Base-by-base conservation (phyloP, 2,797 vertebrate species). In the Phalanger gymnotis region DNA sequence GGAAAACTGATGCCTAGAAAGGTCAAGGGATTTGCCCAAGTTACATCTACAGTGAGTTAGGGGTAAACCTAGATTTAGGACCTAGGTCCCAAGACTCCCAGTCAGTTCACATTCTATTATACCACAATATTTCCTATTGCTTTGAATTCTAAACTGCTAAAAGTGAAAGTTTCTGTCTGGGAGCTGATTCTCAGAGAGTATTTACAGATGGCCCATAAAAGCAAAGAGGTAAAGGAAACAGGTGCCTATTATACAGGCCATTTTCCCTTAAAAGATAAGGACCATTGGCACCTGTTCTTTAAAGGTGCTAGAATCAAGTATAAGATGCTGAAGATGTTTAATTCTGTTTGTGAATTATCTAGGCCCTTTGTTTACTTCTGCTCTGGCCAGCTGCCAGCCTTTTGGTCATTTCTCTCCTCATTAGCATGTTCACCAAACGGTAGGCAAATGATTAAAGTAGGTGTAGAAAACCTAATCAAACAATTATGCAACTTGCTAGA, bases 181-280 rank as follows among this genome's bases (percentile, higher is more conserved):
- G 19, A 47, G 40, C 7, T 81, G 40, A 81, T 47, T 47, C 3
- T 81, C 19, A 3, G 22, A 81, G n/a, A 81, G 9, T 47, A 81
- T 81, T 47, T 47, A 81, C 22, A 47, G 40, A 81, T 81, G 54
- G 27, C 52, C 47, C 47, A 51, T 54, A 94, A 97, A 16, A 94
- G 93, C 16, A 55, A 40, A 96, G 94, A 91, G 57, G 66, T 93
- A 34, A 58, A 87, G 51, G 55, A 94, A 95, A 94, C 13, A 93
- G 94, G 51, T 22, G 91, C 61, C 22, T 51, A 90, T 90, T 11
- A 47, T 11, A 47, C 6, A 81, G 73, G 7, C 28, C 92, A 90
- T 95, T 96, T 94, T 94, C 95, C 87, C 54, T 94, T 93, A 95
- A 93, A 91, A 96, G 57, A 91, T 93, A 95, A 97, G 93, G 57